Percentiles rank a stretch among this genome's conserved stretches.
These are phyloP conservation scores for Xylophagus ater DNA, from an alignment of 2,888 invertebrate species.

Conservation along the genomic window DNA sequence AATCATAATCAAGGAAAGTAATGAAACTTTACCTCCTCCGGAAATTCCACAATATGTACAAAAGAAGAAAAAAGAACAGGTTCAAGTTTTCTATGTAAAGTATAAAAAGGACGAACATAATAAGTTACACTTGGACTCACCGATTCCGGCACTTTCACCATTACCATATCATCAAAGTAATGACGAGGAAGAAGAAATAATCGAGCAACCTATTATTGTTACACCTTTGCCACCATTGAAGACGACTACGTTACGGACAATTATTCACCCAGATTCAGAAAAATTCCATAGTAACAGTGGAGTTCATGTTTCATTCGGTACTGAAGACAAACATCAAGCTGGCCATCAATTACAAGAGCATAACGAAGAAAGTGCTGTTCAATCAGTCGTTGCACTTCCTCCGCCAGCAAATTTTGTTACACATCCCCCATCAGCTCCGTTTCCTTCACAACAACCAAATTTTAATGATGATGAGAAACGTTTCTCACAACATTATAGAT, in stretches of 20 bases:
- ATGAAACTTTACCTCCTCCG: conserved; percentile 55
- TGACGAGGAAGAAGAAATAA: conserved; percentile 45
- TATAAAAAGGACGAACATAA: conserved; percentile 74
- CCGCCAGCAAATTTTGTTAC: conserved; percentile 18
- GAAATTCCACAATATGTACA: conserved; percentile 34
- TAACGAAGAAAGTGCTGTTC: conserved; percentile 53
- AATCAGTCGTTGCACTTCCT: conserved; percentile 47
- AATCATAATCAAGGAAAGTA: conserved; percentile 84
- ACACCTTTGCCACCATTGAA: conserved; percentile 47
- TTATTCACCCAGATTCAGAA: conserved; percentile 80
- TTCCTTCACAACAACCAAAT: conserved; percentile 14
- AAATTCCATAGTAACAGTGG: conserved; percentile 69
- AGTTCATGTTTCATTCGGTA: conserved; percentile 72
- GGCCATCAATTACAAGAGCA: conserved; percentile 42
- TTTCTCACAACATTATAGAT: conserved; percentile 17
- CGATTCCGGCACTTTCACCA: conserved; percentile 67
- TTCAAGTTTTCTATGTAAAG: conserved; percentile 84
- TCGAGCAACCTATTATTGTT: conserved; percentile 44
- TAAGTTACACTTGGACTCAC: conserved; percentile 67
- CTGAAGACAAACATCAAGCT: conserved; percentile 42
- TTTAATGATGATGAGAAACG: conserved; percentile 17
- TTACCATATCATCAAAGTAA: conserved; percentile 53
- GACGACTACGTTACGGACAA: conserved; percentile 69
- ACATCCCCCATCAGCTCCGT: conserved; percentile 1
- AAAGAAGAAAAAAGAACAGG: conserved; percentile 64